Conservation (phyloP, 2,113 vertebrate species). For the Pachycephala philippinensis region DNA sequence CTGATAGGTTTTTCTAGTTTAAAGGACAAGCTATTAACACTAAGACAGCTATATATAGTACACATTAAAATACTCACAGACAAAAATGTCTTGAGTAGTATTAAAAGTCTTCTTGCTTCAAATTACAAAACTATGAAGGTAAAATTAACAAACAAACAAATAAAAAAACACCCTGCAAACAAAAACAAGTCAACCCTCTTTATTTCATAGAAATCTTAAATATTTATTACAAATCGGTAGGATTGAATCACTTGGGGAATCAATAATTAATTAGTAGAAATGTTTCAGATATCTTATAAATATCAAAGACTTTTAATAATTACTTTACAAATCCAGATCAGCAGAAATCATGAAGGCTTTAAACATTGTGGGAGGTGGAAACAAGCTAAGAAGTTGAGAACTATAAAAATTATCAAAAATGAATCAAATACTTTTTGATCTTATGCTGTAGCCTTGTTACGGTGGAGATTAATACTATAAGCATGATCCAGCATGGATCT, state of each 20-base stretch:
- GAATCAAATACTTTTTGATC: conserved; percentile 26
- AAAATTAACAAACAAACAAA: neutral
- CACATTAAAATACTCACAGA: neutral
- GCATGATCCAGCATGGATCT: neutral
- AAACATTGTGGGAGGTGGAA: conserved; percentile 57
- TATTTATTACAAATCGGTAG: conserved; percentile 57
- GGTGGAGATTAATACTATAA: conserved; percentile 1
- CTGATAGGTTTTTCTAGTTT: neutral
- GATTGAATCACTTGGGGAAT: conserved; percentile 62
- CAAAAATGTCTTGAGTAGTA: neutral
- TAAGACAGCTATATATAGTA: neutral
- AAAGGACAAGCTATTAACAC: neutral
- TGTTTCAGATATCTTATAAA: conserved; percentile 62
- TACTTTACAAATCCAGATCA: conserved; percentile 64
- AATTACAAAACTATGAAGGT: neutral
- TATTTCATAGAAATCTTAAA: conserved; percentile 57
- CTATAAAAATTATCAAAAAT: conserved; percentile 29
- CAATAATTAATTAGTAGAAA: conserved; percentile 72
- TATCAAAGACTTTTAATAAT: conserved; percentile 72
- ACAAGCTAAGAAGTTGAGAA: conserved; percentile 36
- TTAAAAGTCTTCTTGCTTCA: neutral
- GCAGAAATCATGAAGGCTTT: conserved; percentile 35
- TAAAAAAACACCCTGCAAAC: accelerated
- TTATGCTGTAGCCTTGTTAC: neutral
- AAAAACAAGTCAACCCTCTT: neutral